Conservation (phyloP, 2,797 vertebrate genomes). For the Pterois miles region DNA sequence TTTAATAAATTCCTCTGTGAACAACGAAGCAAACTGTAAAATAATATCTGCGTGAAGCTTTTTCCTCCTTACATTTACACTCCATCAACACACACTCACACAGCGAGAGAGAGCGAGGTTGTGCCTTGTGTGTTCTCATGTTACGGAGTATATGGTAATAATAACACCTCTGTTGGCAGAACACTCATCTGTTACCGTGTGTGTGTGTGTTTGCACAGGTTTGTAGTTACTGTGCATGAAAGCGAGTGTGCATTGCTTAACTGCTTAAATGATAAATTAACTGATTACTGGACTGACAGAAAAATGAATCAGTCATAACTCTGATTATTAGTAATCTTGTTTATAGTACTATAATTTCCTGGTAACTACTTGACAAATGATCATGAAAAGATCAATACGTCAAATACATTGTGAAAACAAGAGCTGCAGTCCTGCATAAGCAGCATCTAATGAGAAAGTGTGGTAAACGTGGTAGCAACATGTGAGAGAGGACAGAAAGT, state of each 20-base stretch:
- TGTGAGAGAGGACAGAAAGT: background rate
- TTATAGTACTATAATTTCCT: background rate
- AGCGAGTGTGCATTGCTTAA: background rate
- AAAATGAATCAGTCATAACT: background rate
- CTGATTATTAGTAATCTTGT: background rate
- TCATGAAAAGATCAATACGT: background rate
- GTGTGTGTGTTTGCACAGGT: background rate
- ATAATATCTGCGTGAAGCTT: slow-evolving; percentile 12
- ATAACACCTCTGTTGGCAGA: slow-evolving; percentile 32
- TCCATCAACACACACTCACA: slow-evolving; percentile 10
- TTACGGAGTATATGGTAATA: slow-evolving; percentile 46
- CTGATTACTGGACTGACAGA: background rate
- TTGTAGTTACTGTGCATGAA: background rate
- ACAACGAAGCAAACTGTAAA: background rate
- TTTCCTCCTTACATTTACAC: background rate
- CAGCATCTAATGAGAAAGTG: background rate
- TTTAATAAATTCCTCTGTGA: slow-evolving; percentile 27
- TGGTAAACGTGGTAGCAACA: background rate
- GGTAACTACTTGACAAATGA: background rate
- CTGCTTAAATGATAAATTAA: background rate
- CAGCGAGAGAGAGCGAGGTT: no score
- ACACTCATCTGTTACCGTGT: slow-evolving; percentile 40
- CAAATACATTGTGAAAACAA: background rate
- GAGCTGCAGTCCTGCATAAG: background rate
- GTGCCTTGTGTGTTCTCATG: slow-evolving; percentile 48